Percentiles rank a stretch among this genome's conserved stretches.
These are phyloP conservation scores for Formica selysi DNA, from an alignment of 1,140 invertebrate genomes.

Conservation along the genomic window DNA sequence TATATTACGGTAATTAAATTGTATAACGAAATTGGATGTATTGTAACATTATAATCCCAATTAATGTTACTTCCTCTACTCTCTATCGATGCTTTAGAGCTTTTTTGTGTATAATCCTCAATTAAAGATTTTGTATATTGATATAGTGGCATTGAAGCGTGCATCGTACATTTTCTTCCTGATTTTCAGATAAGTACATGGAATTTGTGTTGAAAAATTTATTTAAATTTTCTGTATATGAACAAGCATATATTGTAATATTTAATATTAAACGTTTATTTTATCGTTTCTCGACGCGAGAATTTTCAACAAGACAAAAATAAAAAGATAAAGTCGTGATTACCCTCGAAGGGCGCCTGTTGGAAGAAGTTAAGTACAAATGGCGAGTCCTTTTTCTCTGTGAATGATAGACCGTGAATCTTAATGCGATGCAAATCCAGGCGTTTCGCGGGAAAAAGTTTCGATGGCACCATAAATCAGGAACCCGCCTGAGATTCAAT, in stretches of 20 bases:
- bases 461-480: constrained; percentile 74
- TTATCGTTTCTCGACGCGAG: background rate
- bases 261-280: constrained; percentile 32
- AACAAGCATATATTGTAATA: background rate
- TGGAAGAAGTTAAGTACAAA: constrained; percentile 44
- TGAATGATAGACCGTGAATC: constrained; percentile 63
- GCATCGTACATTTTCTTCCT: background rate
- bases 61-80: constrained; percentile 30
- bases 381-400: constrained; percentile 52
- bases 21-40: constrained; percentile 40
- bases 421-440: constrained; percentile 73
- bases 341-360: constrained; percentile 18
- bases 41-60: constrained; percentile 40
- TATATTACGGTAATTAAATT: constrained; percentile 58
- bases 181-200: background rate
- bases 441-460: constrained; percentile 70
- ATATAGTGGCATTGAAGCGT: background rate
- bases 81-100: constrained; percentile 10
- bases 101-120: background rate
- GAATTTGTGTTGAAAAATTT: background rate
- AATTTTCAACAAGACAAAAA: constrained; percentile 39
- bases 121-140: constrained; percentile 16
- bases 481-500: constrained; percentile 72
- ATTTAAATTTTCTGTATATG: background rate
- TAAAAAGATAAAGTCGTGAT: constrained; percentile 51